Evolutionary conservation across 2,888 invertebrate genomes (phyloP), one percentile per base, ranked within the genome.

Genomic region (Drosophila birchii): DNA sequence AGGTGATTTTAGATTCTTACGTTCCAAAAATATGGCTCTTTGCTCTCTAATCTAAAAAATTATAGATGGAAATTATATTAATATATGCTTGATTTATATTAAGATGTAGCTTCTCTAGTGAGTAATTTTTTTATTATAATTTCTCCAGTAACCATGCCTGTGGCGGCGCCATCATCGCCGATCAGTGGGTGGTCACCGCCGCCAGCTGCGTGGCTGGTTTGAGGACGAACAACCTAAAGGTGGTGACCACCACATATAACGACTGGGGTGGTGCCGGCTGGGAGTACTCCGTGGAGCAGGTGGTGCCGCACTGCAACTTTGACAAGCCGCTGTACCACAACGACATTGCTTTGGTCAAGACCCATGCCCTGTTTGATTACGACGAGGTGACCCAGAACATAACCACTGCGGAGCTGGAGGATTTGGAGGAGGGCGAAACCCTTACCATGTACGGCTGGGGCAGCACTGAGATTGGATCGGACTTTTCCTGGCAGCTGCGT

Each of bases 341-440:
- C 84, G 96, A 96, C 80, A 95, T 96, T 66, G 96, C 95, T 0
- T 89, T 96, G 3, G 85, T 96, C 6, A 94, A 94, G 80, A 92
- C 96, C 36, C 90, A 93, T 0, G 82, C 93, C 0, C 92, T 93
- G 29, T 93, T 95, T 5, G 90, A 91, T 16, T 94, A 94, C 72
- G 92, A 93, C 54, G 92, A 93, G 0, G 88, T 89, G 0, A 94
- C 95, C 0, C 92, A 94, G 61, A 94, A 94, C 1, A 92, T 95
- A 0, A 93, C 94, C 45, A 84, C 95, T n/a, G 94, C 95, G 16
- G 88, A 92, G 14, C 93, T 94, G 32, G 93, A 94, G 0, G 93
- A 94, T 8, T 91, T 93, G 69, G 49, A 58, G 1, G 81, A 78
- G 18, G 93, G 93, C 0, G 94, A 95, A 32, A 91, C 93, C 0